phyloP scores from a whole-genome alignment of 2,888 invertebrate species.

The Orchesella flavescens region DNA sequence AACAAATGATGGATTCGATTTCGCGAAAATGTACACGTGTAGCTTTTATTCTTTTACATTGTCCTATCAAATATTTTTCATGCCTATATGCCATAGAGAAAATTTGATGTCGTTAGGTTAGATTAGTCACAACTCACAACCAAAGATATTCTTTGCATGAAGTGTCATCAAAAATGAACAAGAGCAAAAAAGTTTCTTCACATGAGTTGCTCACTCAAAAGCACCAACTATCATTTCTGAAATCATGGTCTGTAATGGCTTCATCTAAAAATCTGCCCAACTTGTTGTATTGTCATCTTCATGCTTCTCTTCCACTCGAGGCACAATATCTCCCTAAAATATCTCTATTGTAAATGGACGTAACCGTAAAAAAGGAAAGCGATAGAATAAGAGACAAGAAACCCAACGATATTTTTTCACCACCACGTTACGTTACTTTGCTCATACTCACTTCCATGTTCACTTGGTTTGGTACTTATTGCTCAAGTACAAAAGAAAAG shows the following conservation, averaged over 20 bases:
- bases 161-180: conserved; percentile 21
- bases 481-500: neutral
- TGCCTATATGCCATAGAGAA: neutral
- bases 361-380: conserved; percentile 10
- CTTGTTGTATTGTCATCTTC: conserved; percentile 30
- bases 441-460: neutral
- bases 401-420: neutral
- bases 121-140: neutral
- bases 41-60: neutral
- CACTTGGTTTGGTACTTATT: neutral
- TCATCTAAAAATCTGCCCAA: conserved; percentile 55
- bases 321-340: conserved; percentile 17
- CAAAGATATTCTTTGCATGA: neutral
- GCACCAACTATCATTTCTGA: conserved; percentile 34
- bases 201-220: conserved; percentile 29
- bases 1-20: neutral
- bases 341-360: conserved; percentile 18
- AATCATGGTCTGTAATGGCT: conserved; percentile 48
- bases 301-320: conserved; percentile 11
- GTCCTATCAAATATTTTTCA: neutral
- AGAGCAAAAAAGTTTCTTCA: neutral
- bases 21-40: neutral
- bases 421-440: no score
- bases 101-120: neutral
- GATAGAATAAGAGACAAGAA: conserved; percentile 4